Base-by-base conservation (phyloP, 23 tunicate genomes). In the Styela plicata region DNA sequence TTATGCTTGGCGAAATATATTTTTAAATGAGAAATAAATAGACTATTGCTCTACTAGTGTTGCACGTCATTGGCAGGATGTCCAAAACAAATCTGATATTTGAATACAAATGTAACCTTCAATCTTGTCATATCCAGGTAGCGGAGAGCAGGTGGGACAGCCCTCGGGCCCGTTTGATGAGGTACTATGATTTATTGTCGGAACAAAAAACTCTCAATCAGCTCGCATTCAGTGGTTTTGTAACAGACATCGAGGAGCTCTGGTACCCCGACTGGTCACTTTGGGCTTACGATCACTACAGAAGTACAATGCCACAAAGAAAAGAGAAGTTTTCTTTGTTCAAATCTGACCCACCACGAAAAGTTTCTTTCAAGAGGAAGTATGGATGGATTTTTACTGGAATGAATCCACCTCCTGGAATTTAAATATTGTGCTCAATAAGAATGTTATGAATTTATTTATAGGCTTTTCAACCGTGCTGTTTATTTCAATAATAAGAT, bases 261-360 rank as follows among this genome's bases (percentile, higher is more conserved):
- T 83, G 86, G 86, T 10, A 10, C 24, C 86, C 77, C 2, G 10
- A 35, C 2, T 83, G 86, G 86, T 18, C 31, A 7, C 57, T 5
- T 44, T 44, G 57, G 57, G 57, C 57, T 5, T 5, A 7, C 7
- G 57, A 44, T 44, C 7, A 44, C 57, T 44, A 5, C 57, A 44
- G 13, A 5, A 5, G 13, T 13, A 5, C 57, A 44, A 44, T 7
- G 13, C 7, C 57, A 13, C 7, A 44, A 13, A 44, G 10, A 44
- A 44, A 44, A 5, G 57, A 44, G 7, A 44, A 44, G 57, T 44
- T 44, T 13, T 44, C 7, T 44, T 44, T 7, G 57, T 13, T 44
- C 13, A 13, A 7, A 44, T 7, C 7, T 7, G 57, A 44, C 7
- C 57, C 57, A 44, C 10, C 57, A 13, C 57, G 57, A 7, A 44